These are phyloP conservation scores for Oryzias javanicus DNA, from an alignment of 2,113 vertebrate species.

Conservation along the genomic window DNA sequence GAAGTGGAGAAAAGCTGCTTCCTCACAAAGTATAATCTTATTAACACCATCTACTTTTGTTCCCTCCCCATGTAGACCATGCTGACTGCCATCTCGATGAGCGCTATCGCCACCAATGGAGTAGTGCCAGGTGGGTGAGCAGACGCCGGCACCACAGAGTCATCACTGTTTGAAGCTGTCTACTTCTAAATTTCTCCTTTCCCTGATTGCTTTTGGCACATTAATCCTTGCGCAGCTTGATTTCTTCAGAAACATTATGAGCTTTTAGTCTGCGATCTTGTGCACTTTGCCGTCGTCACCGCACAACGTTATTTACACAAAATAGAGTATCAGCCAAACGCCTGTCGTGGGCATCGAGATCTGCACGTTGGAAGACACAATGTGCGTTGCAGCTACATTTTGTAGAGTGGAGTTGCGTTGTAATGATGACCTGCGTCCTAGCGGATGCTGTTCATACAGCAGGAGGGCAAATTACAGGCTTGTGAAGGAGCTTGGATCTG, in stretches of 20 bases:
- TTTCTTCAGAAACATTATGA: constrained; percentile 53
- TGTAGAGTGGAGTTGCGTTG: constrained; percentile 33
- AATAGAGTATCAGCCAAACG: constrained; percentile 45
- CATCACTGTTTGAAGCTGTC: constrained; percentile 58
- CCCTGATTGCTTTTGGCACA: constrained; percentile 63
- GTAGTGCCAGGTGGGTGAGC: constrained; percentile 93
- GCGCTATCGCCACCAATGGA: constrained; percentile 96
- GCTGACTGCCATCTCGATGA: constrained; percentile 99
- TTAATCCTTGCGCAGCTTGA: constrained; percentile 51
- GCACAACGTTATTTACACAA: constrained; percentile 33
- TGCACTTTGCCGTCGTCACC: constrained; percentile 45
- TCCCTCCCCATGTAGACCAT: constrained; percentile 82
- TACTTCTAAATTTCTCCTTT: constrained; percentile 53
- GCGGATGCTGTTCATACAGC: constrained; percentile 42
- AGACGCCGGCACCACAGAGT: constrained; percentile 58
- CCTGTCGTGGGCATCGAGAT: constrained; percentile 6
- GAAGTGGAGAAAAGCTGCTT: background rate
- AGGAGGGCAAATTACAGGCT: constrained; percentile 61
- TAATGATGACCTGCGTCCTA: constrained; percentile 57
- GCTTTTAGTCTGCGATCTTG: constrained; percentile 45
- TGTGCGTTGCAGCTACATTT: constrained; percentile 30
- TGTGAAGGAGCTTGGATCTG: constrained; percentile 34
- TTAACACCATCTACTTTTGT: constrained; percentile 16
- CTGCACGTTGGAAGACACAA: constrained; percentile 15
- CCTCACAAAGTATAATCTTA: background rate